A percentile compares a stretch with the other conserved stretches of the same genome.
phyloP scores from a whole-genome alignment of 2,797 vertebrate species.

The Melanotaenia maccullochi region DNA sequence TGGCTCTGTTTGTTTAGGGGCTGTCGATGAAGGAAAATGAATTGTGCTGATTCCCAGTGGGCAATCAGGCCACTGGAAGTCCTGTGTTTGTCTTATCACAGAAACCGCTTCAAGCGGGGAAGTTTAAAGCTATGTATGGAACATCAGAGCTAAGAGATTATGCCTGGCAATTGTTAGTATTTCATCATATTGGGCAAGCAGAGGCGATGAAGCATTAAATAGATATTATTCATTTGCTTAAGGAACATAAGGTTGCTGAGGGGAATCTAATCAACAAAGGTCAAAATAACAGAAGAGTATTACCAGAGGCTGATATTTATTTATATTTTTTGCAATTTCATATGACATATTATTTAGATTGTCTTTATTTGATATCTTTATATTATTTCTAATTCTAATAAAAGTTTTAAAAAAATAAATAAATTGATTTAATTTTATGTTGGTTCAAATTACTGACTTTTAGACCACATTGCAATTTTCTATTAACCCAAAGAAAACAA shows the following conservation, averaged over 20 bases:
- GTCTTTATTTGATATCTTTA: too few species aligned
- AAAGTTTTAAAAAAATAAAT: too few species aligned
- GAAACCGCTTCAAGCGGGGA: conserved; percentile 38
- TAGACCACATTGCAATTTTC: too few species aligned
- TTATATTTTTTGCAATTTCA: too few species aligned
- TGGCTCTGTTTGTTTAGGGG: conserved; percentile 76
- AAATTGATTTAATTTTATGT: too few species aligned
- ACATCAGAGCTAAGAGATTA: conserved; percentile 33
- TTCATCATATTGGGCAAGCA: conserved; percentile 31
- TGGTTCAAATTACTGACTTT: too few species aligned
- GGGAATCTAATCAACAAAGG: conserved; percentile 41
- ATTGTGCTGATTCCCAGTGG: conserved; percentile 64
- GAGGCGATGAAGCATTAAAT: conserved; percentile 23
- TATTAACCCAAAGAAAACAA: too few species aligned
- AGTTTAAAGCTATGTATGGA: conserved; percentile 40
- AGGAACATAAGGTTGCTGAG: conserved; percentile 29
- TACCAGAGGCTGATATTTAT: too few species aligned
- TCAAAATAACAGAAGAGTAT: not conserved
- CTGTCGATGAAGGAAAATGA: conserved; percentile 67
- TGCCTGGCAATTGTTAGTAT: conserved; percentile 29
- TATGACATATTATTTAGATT: too few species aligned
- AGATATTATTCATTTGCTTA: conserved; percentile 25
- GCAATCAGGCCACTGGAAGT: conserved; percentile 42
- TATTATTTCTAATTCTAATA: too few species aligned
- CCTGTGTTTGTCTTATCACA: conserved; percentile 55